These are phyloP conservation scores for Euleptes europaea DNA, from an alignment of 2,113 vertebrate genomes.

Conservation along the genomic window DNA sequence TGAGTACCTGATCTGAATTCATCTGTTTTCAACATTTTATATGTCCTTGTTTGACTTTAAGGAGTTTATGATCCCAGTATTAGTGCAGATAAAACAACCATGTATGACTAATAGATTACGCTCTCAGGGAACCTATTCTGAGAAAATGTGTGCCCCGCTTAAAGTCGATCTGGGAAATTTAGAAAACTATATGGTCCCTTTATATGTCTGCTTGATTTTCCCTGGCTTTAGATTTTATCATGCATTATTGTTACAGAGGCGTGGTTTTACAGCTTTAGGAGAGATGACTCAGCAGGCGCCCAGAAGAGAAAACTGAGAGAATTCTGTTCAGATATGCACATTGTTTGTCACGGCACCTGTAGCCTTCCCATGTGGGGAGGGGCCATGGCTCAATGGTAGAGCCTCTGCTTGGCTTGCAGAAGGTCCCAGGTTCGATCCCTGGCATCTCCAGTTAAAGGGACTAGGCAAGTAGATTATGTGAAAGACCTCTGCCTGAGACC, in stretches of 20 bases:
- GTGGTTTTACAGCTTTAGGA: conserved; percentile 18
- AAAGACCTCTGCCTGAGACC: too few species aligned
- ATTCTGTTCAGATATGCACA: conserved; percentile 20
- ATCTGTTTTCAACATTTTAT: conserved; percentile 77
- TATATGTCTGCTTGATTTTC: conserved; percentile 48
- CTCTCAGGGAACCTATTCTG: conserved; percentile 73
- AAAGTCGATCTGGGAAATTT: conserved; percentile 76
- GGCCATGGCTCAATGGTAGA: too few species aligned
- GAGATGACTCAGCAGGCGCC: conserved; percentile 34
- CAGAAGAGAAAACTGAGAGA: background rate
- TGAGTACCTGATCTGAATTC: conserved; percentile 73
- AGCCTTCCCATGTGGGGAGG: conserved; percentile 31
- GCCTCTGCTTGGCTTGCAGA: too few species aligned
- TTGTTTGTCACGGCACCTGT: conserved; percentile 14
- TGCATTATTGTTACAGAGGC: conserved; percentile 42
- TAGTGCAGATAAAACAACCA: conserved; percentile 83
- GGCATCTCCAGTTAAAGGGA: too few species aligned
- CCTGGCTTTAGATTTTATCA: conserved; percentile 62
- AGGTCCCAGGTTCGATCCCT: too few species aligned
- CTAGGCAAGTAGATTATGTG: too few species aligned
- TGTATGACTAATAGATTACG: conserved; percentile 81
- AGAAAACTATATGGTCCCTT: conserved; percentile 62
- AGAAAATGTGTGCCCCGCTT: conserved; percentile 75
- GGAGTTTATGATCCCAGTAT: conserved; percentile 82
- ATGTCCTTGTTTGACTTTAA: conserved; percentile 83